Base-by-base conservation (phyloP, 2,113 vertebrate species). In the Chloroceryle aenea region DNA sequence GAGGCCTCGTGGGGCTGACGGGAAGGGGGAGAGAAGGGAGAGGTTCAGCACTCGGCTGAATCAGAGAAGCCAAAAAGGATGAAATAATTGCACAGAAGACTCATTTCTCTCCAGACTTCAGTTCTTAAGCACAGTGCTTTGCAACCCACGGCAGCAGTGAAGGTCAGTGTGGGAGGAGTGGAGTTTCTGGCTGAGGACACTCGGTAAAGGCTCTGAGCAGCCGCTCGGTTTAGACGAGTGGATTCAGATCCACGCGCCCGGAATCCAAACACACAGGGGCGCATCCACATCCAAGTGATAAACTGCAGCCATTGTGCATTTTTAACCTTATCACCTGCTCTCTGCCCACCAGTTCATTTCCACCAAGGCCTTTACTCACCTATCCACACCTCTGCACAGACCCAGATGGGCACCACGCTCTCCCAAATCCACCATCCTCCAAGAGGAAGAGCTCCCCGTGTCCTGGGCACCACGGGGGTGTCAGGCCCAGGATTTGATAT, bases 11-110 rank as follows among this genome's bases (percentile, higher is more conserved):
- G 97, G 66, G 96, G 87, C 34, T 64, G 56, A 76, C 17, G 75
- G 83, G 71, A 72, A 85, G 80, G 56, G 84, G 66, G 68, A 75
- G 53, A 90, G 69, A 76, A 90, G 92, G 96, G 95, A 96, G 85
- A 68, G 63, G 91, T 92, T 94, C 82, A 66, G 58, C 0, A 0
- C 71, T 78, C 63, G 69, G 77, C 85, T 83, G 91, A 96, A 93
- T 90, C 64, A 45, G 48, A 62, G 73, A 27, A 71, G 62, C 52
- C 85, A 68, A 48, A 56, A 78, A 56, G 80, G 30, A 79, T 64
- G 59, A 92, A 90, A 74, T 81, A 80, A 93, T 86, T 1, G 0
- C 68, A 72, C 30, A 42, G 38, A 79, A 74, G 34, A 53, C 71
- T 93, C n/a, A 27, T 66, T 93, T 89, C 62, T 92, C 69, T 89